Evolutionary conservation across 2,888 invertebrate species (phyloP), one percentile per base, ranked within the genome.

Genomic region (Synergus itoensis): DNA sequence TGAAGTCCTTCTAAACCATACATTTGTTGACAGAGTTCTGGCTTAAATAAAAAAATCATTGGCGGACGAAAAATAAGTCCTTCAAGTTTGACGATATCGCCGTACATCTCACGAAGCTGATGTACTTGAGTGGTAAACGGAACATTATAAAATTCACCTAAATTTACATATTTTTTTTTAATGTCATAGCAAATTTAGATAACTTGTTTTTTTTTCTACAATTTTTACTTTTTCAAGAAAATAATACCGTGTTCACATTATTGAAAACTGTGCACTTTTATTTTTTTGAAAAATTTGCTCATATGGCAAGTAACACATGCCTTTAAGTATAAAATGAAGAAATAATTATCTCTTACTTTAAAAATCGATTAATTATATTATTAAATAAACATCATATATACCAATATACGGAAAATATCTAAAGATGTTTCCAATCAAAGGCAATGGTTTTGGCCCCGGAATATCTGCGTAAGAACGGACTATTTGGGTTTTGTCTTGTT

Each of bases 391-490:
- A 40, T 64, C 0, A n/a, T 65, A 16, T 1, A n/a, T 83, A 88
- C 89, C 89, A 76, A 89, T 88, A 28, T 83, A 60, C 0, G 90
- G 89, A 28, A 91, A 28, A 76, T 90, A 91, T 84, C 88, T 86
- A 79, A 89, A 87, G 1, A 87, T 79, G 78, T 91, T 91, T 18
- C 93, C 93, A 63, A 94, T 86, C 7, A 93, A 60, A 0, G 93
- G 93, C 18, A 93, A 77, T 0, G 92, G 85, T 5, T 91, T 88
- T 0, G 94, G 94, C 0, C 94, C 94, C 0, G 94, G 94, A 1
- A 94, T 93, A 0, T 93, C 92, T 60, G 88, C 87, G 90, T 90
- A 93, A 75, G 92, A 84, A 76, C 90, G 92, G 7, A 85, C 85
- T 14, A 76, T 18, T 45, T 79, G 21, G 5, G 40, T 28, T n/a